phyloP scores from a whole-genome alignment of 2,888 invertebrate genomes.

The Nesidiocoris tenuis region DNA sequence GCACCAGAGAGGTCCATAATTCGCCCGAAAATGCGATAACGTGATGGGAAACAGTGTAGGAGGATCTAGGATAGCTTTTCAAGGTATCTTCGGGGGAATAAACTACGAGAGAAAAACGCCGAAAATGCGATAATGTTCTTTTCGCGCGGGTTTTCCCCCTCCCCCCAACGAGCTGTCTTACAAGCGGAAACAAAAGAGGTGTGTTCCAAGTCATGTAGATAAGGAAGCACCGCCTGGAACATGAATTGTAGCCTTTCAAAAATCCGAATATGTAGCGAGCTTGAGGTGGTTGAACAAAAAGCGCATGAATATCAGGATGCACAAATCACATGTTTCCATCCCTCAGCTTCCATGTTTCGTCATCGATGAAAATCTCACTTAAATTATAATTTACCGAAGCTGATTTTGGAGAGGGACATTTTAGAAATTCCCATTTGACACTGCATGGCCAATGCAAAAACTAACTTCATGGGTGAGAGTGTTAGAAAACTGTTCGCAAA shows the following conservation, averaged over 20 bases:
- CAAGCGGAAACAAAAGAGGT: background rate
- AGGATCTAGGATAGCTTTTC: background rate
- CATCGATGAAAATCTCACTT: no score
- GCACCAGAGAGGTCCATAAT: background rate
- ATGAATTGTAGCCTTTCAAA: background rate
- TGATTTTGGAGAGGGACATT: no score
- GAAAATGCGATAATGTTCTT: conserved; percentile 23
- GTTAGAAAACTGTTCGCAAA: no score
- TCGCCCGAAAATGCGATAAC: background rate
- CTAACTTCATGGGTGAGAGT: no score
- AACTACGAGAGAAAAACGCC: conserved; percentile 20
- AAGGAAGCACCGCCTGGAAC: background rate
- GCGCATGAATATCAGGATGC: no score
- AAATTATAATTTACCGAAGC: no score
- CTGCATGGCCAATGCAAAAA: no score
- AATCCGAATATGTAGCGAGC: background rate
- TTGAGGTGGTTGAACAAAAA: no score
- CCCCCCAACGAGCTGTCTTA: background rate
- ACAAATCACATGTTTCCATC: no score
- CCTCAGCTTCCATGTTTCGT: no score
- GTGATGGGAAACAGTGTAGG: background rate
- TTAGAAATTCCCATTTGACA: no score
- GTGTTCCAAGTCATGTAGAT: background rate
- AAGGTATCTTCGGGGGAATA: conserved; percentile 33
- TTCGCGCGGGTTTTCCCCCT: background rate